Base-by-base conservation (phyloP, 2,888 invertebrate species). In the Ennomos erosarius region DNA sequence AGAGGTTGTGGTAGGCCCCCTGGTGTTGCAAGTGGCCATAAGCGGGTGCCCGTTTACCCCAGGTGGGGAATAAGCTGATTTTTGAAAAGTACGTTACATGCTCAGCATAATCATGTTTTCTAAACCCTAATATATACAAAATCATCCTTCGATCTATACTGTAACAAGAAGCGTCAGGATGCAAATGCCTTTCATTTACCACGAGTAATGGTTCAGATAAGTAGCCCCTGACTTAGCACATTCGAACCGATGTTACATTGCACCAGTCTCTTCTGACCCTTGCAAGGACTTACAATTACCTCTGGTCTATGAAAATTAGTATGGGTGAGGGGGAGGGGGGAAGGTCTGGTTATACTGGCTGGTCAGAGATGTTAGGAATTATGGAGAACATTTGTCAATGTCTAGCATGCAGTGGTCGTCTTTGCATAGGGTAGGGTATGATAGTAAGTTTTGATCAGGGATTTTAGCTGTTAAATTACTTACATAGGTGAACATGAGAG, bases 211-310 rank as follows among this genome's bases (percentile, higher is more conserved):
- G 82, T 75, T 67, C 53, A 81, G 82, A 84, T 81, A 85, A 85
- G 84, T 86, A 85, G 82, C 84, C 81, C 70, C 85, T 85, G 85
- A 87, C 85, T 84, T 79, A 81, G 84, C 85, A 87, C 85, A 84
- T 87, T 87, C 81, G 80, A 76, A 82, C 83, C 82, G 80, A 85
- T 82, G 83, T 82, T 79, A 70, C 72, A 46, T 42, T 38, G 50
- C 53, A 55, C 85, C 80, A 84, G 48, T 64, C 10, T 73, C 71
- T 37, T 13, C 8, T 62, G 84, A 76, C 50, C 84, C 56, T 33
- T 65, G 66, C 64, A 42, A 34, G 40, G 13, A 37, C 36, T 36
- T 9, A 34, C 62, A 38, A 26, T 35, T 13, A 13, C 38, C 43
- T 12, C 10, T n/a, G 9, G 33, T 35, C 40, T 11, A 4, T 8